These are phyloP conservation scores for Drosophila aff. DNA, from an alignment of 1,140 invertebrate species.

Conservation along the genomic window DNA sequence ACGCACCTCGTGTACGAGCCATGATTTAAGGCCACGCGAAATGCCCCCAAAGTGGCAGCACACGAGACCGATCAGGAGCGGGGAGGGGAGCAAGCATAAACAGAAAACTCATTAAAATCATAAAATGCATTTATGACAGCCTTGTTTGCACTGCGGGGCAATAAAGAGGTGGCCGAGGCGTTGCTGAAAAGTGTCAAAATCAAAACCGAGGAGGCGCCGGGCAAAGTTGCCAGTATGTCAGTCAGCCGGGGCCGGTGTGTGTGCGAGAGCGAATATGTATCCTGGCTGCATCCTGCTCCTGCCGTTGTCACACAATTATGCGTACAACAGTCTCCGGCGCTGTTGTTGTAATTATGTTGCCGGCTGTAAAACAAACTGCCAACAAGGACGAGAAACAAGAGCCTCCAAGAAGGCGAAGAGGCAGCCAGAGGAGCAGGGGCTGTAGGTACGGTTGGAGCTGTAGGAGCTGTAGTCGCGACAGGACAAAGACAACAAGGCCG, in stretches of 20 bases:
- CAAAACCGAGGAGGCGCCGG: constrained; percentile 76
- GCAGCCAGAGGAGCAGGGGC: constrained; percentile 7
- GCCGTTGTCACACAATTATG: constrained; percentile 81
- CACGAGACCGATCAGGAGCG: background rate
- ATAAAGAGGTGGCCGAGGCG: constrained; percentile 59
- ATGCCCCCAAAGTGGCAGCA: constrained; percentile 15
- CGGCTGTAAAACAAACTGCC: constrained; percentile 74
- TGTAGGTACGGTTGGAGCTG: background rate
- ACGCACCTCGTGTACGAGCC: constrained; percentile 2
- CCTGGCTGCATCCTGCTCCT: constrained; percentile 58
- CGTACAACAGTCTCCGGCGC: constrained; percentile 67
- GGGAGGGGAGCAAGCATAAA: constrained; percentile 56
- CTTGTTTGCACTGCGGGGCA: constrained; percentile 74
- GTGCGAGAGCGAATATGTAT: constrained; percentile 44
- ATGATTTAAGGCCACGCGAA: constrained; percentile 26
- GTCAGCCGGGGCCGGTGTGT: constrained; percentile 13
- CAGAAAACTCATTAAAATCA: constrained; percentile 84
- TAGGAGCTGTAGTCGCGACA: constrained; percentile 17
- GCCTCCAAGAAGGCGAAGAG: constrained; percentile 31
- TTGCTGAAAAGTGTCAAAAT: constrained; percentile 79
- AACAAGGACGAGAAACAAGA: constrained; percentile 59
- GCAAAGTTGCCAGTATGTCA: constrained; percentile 54
- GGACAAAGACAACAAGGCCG: constrained; percentile 16
- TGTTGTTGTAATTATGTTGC: constrained; percentile 81
- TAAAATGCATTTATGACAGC: constrained; percentile 82